Evolutionary conservation across 2,888 invertebrate species (phyloP).

Genomic region (Caprella mutica): DNA sequence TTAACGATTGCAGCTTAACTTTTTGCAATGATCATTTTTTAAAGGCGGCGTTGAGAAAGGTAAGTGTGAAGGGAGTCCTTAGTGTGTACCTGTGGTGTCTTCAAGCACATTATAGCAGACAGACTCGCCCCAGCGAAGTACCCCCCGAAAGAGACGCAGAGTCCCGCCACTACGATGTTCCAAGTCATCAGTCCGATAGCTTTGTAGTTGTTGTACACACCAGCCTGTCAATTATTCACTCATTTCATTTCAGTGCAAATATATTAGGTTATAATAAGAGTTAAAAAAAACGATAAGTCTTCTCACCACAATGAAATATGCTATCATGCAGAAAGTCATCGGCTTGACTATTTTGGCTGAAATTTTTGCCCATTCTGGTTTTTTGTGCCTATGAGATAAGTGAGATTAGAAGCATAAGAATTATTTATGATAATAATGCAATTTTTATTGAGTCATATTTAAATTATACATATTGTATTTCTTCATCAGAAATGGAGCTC

Average conservation of each 20-base stretch:
- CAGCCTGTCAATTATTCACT: constrained; percentile 39
- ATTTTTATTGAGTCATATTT: neutral
- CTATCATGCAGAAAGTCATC: constrained; percentile 13
- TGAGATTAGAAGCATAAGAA: neutral
- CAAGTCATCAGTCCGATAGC: constrained; percentile 42
- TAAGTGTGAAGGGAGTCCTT: too few relatives aligned
- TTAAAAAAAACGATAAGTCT: too few relatives aligned
- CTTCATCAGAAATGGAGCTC: too few relatives aligned
- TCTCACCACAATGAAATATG: constrained; percentile 17
- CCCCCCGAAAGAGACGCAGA: constrained; percentile 43
- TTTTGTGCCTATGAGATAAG: constrained; percentile 4
- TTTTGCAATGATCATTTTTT: too few relatives aligned
- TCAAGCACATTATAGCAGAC: constrained; percentile 36
- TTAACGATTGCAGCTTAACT: too few relatives aligned
- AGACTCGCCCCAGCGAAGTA: constrained; percentile 43
- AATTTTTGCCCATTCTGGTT: constrained; percentile 21
- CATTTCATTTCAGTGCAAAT: too few relatives aligned
- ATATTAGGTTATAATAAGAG: too few relatives aligned
- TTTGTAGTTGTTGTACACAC: constrained; percentile 43
- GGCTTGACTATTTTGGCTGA: constrained; percentile 30
- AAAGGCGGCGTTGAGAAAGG: too few relatives aligned
- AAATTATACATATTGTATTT: too few relatives aligned
- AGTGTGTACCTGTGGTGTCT: neutral
- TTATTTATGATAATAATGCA: neutral
- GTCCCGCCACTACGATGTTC: constrained; percentile 40